phyloP scores from a whole-genome alignment of 92 coral and sea anemone species.

The Heteractis magnifica region DNA sequence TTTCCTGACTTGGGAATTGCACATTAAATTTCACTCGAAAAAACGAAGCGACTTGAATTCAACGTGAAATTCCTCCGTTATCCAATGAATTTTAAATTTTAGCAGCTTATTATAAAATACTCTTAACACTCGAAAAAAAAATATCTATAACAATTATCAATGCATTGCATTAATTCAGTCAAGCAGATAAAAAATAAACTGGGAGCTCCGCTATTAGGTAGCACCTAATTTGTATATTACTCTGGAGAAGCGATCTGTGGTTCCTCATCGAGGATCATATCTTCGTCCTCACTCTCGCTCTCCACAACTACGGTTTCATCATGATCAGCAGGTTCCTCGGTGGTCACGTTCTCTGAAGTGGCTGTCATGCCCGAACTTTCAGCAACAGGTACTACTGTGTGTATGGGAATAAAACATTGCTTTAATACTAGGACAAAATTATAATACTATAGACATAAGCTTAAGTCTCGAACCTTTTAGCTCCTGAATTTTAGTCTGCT shows the following conservation, averaged over 20 bases:
- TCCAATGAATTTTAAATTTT: too few relatives aligned
- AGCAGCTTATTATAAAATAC: too few relatives aligned
- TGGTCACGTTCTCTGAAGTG: constrained; percentile 1
- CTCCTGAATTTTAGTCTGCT: constrained; percentile 5
- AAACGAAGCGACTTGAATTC: too few relatives aligned
- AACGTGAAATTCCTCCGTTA: too few relatives aligned
- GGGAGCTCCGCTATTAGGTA: too few relatives aligned
- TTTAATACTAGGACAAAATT: constrained; percentile 3
- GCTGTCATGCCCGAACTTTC: constrained; percentile 19
- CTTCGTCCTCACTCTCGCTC: constrained; percentile 12
- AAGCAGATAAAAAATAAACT: too few relatives aligned
- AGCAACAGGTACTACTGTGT: constrained; percentile 14
- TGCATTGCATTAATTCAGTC: too few relatives aligned
- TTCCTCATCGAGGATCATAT: constrained; percentile 1
- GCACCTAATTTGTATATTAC: too few relatives aligned
- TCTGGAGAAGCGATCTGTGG: constrained; percentile 29
- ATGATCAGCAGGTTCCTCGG: constrained; percentile 2
- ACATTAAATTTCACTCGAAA: too few relatives aligned
- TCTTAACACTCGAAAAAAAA: too few relatives aligned
- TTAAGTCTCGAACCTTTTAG: background rate
- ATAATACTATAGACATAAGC: background rate
- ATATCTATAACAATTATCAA: too few relatives aligned
- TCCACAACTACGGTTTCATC: constrained; percentile 13
- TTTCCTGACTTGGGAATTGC: too few relatives aligned
- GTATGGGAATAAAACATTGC: background rate